Conservation (phyloP, 2,888 invertebrate species). For the Rhingia rostrata region DNA sequence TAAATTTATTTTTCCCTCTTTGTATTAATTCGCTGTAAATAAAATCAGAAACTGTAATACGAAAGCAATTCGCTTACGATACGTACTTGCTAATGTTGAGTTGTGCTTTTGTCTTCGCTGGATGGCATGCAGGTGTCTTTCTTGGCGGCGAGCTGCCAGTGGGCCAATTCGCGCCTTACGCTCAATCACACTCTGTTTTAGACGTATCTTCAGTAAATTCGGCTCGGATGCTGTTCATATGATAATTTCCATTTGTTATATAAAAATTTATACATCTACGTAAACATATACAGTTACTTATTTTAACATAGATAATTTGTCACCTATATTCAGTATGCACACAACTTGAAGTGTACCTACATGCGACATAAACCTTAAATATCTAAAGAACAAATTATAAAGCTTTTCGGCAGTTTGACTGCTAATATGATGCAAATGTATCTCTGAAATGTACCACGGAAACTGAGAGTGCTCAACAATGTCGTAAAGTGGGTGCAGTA, state of each 20-base stretch:
- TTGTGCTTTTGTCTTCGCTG: constrained; percentile 84
- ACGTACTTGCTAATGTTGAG: constrained; percentile 83
- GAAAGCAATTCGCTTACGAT: constrained; percentile 64
- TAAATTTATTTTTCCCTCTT: constrained; percentile 32
- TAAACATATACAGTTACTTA: constrained; percentile 22
- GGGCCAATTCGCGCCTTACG: constrained; percentile 92
- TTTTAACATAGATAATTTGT: neutral
- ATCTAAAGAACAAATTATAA: too few species aligned
- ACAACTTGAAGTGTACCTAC: neutral
- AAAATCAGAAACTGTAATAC: constrained; percentile 27
- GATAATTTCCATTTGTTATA: constrained; percentile 73
- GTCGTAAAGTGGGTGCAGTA: too few species aligned
- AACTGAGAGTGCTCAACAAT: too few species aligned
- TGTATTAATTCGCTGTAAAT: constrained; percentile 68
- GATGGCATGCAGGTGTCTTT: constrained; percentile 87
- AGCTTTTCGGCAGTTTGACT: too few species aligned
- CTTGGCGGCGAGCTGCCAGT: constrained; percentile 91
- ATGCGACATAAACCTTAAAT: too few species aligned
- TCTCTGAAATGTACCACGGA: too few species aligned
- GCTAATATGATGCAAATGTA: too few species aligned
- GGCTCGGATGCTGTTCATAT: constrained; percentile 94
- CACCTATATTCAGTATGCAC: neutral
- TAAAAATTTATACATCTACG: constrained; percentile 35
- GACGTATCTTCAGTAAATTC: constrained; percentile 95
- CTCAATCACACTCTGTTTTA: constrained; percentile 97